Evolutionary conservation across 2,888 invertebrate genomes (phyloP).

Genomic region (Orthonevra nobilis): DNA sequence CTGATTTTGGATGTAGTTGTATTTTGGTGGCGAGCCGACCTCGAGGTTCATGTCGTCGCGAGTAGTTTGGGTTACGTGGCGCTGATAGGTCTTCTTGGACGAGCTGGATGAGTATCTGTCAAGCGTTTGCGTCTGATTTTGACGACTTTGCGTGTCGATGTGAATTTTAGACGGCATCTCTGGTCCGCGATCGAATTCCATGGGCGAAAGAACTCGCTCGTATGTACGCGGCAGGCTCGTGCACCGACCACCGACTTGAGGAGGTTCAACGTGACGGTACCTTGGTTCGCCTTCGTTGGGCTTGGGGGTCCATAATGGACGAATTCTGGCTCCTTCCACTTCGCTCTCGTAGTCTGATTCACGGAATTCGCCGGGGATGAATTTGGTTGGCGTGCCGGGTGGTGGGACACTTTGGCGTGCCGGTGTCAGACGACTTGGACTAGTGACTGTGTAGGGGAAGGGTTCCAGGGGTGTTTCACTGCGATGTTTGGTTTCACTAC

Average conservation of each 20-base stretch:
- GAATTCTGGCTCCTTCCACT: slow-evolving; percentile 83
- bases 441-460: slow-evolving; percentile 81
- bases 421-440: slow-evolving; percentile 77
- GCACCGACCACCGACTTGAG: slow-evolving; percentile 80
- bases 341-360: slow-evolving; percentile 88
- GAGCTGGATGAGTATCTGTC: slow-evolving; percentile 74
- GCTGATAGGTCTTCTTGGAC: slow-evolving; percentile 71
- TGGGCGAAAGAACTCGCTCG: slow-evolving; percentile 82
- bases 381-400: slow-evolving; percentile 84
- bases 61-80: slow-evolving; percentile 70
- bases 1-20: slow-evolving; percentile 81
- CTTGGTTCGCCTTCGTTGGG: slow-evolving; percentile 83
- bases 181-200: slow-evolving; percentile 83
- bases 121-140: slow-evolving; percentile 76
- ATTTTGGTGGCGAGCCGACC: slow-evolving; percentile 84
- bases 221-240: slow-evolving; percentile 81
- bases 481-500: slow-evolving; percentile 77
- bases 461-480: slow-evolving; percentile 77
- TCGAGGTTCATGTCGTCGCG: slow-evolving; percentile 79
- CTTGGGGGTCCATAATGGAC: slow-evolving; percentile 84
- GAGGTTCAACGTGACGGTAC: slow-evolving; percentile 84
- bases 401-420: slow-evolving; percentile 79
- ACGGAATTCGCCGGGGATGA: slow-evolving; percentile 84
- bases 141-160: slow-evolving; percentile 72
- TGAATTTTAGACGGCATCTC: slow-evolving; percentile 79